phyloP scores from a whole-genome alignment of 2,113 vertebrate species.

The Spea bombifrons region DNA sequence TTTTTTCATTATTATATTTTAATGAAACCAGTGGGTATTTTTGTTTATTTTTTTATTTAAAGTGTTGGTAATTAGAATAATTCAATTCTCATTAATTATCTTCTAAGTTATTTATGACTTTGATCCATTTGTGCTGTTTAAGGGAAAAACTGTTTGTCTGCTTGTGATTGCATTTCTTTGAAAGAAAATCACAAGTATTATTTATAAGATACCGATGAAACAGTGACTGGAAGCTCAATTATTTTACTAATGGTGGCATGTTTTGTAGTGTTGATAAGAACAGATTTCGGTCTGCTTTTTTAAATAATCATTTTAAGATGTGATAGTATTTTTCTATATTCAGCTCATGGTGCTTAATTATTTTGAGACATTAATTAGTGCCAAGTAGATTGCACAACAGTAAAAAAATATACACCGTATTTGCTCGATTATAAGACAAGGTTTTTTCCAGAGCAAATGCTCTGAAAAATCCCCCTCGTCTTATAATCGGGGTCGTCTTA shows the following conservation, averaged over 20 bases:
- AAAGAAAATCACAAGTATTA: conserved; percentile 32
- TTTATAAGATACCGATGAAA: not conserved
- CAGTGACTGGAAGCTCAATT: not conserved
- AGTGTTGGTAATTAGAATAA: conserved; percentile 50
- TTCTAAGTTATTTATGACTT: conserved; percentile 60
- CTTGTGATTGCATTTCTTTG: conserved; percentile 28
- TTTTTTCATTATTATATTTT: conserved; percentile 39
- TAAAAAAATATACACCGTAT: too few relatives aligned
- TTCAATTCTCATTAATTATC: conserved; percentile 50
- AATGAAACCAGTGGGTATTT: conserved; percentile 20
- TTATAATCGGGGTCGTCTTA: too few relatives aligned
- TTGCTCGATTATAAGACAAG: too few relatives aligned
- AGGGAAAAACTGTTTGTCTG: conserved; percentile 52
- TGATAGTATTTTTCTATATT: too few relatives aligned
- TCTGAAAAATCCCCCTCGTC: too few relatives aligned
- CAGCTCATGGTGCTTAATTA: too few relatives aligned
- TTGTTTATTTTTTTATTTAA: conserved; percentile 17
- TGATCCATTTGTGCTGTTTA: conserved; percentile 42
- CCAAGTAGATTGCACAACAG: too few relatives aligned
- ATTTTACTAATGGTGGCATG: not conserved
- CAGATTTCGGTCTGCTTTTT: not conserved
- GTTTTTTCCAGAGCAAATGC: too few relatives aligned
- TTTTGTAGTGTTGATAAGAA: not conserved
- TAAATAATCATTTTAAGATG: not conserved
- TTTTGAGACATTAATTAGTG: not conserved